Evolutionary conservation across 2,888 invertebrate species (phyloP).

Genomic region (Eupithecia pulchellata): DNA sequence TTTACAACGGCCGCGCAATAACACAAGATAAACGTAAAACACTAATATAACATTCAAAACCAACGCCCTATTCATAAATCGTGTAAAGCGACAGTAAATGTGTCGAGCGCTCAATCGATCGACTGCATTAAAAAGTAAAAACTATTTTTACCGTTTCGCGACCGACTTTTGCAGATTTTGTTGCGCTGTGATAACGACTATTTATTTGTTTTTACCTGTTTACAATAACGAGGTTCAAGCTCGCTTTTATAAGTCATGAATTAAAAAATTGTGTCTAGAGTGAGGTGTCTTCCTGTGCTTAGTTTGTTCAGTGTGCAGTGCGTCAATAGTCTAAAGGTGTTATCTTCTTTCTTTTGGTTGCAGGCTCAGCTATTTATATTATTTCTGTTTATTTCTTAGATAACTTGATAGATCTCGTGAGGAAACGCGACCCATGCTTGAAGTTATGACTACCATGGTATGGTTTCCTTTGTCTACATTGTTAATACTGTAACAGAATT

Average conservation of each 20-base stretch:
- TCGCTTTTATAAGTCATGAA: conserved; percentile 58
- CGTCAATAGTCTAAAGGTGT: conserved; percentile 73
- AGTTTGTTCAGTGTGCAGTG: conserved; percentile 80
- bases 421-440: conserved; percentile 84
- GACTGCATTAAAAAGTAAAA: conserved; percentile 80
- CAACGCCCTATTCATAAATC: conserved; percentile 57
- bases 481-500: conserved; percentile 66
- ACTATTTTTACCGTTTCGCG: conserved; percentile 76
- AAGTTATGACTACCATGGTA: conserved; percentile 86
- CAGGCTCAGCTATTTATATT: conserved; percentile 70
- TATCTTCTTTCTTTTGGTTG: conserved; percentile 74
- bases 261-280: conserved; percentile 50
- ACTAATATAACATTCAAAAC: conserved; percentile 49
- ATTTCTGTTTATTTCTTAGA: conserved; percentile 61
- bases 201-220: conserved; percentile 58
- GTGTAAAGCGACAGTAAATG: conserved; percentile 65
- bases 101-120: conserved; percentile 79
- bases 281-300: conserved; percentile 80
- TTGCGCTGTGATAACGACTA: conserved; percentile 67
- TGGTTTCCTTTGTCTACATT: conserved; percentile 85
- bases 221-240: conserved; percentile 53
- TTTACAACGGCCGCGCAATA: conserved; percentile 68
- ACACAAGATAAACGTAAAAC: conserved; percentile 54
- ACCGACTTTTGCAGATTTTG: conserved; percentile 71
- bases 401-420: conserved; percentile 73